A percentile compares a stretch with the other conserved stretches of the same genome.
Conservation (phyloP, 2,888 invertebrate genomes). For the Noctua comes region DNA sequence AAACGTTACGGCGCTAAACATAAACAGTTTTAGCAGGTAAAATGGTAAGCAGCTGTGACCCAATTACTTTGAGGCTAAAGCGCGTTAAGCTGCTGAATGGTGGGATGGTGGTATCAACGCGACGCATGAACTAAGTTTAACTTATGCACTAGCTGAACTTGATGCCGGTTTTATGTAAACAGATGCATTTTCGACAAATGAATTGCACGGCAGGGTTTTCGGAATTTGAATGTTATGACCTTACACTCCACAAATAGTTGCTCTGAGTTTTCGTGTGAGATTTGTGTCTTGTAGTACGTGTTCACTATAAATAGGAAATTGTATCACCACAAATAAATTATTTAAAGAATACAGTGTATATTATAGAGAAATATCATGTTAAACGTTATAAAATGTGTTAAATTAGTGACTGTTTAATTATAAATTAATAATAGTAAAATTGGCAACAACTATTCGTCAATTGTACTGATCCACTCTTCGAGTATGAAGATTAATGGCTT, state of each 20-base stretch:
- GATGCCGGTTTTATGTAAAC: constrained; percentile 7
- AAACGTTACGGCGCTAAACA: constrained; percentile 17
- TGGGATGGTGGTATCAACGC: constrained; percentile 11
- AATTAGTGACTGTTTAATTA: background rate
- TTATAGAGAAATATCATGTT: background rate
- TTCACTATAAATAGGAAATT: background rate
- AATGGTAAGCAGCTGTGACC: constrained; percentile 50
- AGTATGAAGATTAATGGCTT: constrained; percentile 18
- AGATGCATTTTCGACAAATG: constrained; percentile 3
- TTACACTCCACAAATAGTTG: background rate
- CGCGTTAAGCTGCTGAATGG: constrained; percentile 45
- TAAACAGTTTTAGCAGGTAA: constrained; percentile 40
- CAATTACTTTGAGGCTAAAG: constrained; percentile 41
- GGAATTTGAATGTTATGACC: no score
- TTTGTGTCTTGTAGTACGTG: background rate
- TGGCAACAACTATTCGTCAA: background rate
- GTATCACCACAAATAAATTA: background rate
- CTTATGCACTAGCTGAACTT: constrained; percentile 29
- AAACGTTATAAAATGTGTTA: no score
- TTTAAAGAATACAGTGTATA: background rate
- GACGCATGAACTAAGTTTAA: constrained; percentile 14
- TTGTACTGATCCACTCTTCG: constrained; percentile 15
- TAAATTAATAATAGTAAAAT: constrained; percentile 10
- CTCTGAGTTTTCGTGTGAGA: background rate
- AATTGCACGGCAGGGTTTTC: background rate